A percentile compares a stretch with the other conserved stretches of the same genome.
Conservation (phyloP, 2,113 vertebrate species). For the Pteronura brasiliensis region DNA sequence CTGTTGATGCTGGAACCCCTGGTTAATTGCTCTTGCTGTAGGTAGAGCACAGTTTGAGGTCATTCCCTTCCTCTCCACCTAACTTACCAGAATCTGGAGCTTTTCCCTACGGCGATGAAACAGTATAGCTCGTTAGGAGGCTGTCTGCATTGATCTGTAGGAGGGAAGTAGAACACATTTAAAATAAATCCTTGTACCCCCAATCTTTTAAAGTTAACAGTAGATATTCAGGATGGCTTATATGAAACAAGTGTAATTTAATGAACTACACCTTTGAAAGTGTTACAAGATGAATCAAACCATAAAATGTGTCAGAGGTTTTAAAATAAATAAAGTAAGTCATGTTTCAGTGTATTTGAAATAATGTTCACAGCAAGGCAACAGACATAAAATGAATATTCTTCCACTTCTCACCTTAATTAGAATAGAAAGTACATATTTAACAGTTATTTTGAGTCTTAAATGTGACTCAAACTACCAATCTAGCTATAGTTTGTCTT, state of each 20-base stretch:
- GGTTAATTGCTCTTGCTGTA: not conserved
- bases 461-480: slow-evolving; percentile 3
- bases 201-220: slow-evolving; percentile 42
- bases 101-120: slow-evolving; percentile 42
- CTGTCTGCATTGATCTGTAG: not conserved
- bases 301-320: slow-evolving; percentile 38
- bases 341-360: slow-evolving; percentile 46
- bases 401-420: slow-evolving; percentile 45
- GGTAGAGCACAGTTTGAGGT: not conserved
- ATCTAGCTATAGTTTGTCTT: not conserved
- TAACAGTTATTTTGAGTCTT: not conserved
- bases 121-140: slow-evolving; percentile 10
- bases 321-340: slow-evolving; percentile 6
- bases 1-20: not conserved
- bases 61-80: not conserved
- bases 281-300: slow-evolving; percentile 54
- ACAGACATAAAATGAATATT: not conserved
- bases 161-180: not conserved
- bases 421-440: slow-evolving; percentile 20
- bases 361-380: slow-evolving; percentile 18
- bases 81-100: not conserved
- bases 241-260: slow-evolving; percentile 45
- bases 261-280: slow-evolving; percentile 41
- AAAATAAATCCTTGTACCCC: not conserved
- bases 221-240: not conserved